Evolutionary conservation across 2,113 vertebrate species (phyloP), one percentile per base, ranked within the genome.

Genomic region (Bucco capensis): DNA sequence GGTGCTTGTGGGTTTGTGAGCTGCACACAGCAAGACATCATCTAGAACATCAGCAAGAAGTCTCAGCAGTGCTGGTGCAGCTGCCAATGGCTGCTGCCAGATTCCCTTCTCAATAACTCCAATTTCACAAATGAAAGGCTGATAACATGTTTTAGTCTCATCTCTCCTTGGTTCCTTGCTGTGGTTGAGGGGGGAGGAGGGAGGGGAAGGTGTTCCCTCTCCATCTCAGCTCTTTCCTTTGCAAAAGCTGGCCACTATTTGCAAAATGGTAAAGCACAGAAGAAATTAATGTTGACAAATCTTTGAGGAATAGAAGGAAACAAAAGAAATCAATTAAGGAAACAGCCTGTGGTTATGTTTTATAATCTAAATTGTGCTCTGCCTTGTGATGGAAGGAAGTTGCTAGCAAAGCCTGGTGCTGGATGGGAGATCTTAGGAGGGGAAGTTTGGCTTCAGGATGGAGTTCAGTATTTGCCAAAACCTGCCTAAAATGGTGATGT

Each of bases 201-300:
- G 11, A 42, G 40, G 70, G 51, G 73, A 69, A 96, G 96, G 92
- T 84, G 71, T 85, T 96, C 93, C 61, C 95, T 94, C 97, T 96
- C 96, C 96, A 95, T 97, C 97, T 96, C 95, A 96, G 96, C 96
- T 98, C 97, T 97, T 98, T 98, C 96, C 97, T 95, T 97, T 97
- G 81, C 95, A 96, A 96, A 97, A 98, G 96, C 96, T 98, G 97
- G 97, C 97, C 94, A 25, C 95, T 86, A 70, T 96, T 95, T 83
- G 97, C 97, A 57, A 96, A 97, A 97, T 83, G 94, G 94, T 83
- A 35, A n/a, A 88, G 85, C 95, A 89, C 94, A 98, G 98, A 95
- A 97, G n/a, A 98, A 98, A 98, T 97, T 97, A 97, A 98, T 96
- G 96, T 97, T 96, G 95, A 98, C 97, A 97, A 98, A 97, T 97